Evolutionary conservation across 2,888 invertebrate genomes (phyloP).

Genomic region (Chrysolina oricalcia): DNA sequence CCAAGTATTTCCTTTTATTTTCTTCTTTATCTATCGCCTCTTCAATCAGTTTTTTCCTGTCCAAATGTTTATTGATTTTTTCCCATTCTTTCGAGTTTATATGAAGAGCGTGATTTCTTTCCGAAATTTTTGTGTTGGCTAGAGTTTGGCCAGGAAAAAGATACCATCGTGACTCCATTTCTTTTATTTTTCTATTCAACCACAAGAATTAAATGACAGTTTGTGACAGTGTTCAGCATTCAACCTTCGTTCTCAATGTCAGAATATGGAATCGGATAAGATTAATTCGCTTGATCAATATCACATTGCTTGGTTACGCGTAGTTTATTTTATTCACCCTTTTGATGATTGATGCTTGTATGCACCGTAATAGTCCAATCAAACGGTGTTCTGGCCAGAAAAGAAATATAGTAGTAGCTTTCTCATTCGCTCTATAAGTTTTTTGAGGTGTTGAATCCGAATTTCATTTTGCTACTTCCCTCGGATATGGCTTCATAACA

Average conservation of each 20-base stretch:
- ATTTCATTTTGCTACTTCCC: too few species aligned
- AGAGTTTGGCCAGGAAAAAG: conserved; percentile 65
- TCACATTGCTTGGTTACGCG: not conserved
- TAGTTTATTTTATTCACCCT: not conserved
- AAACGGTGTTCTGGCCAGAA: too few species aligned
- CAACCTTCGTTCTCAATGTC: not conserved
- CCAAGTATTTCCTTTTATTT: conserved; percentile 67
- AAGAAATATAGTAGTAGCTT: too few species aligned
- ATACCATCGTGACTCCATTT: conserved; percentile 67
- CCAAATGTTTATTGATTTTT: conserved; percentile 66
- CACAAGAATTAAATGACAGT: not conserved
- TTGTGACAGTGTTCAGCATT: not conserved
- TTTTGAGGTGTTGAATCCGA: too few species aligned
- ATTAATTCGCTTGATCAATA: not conserved
- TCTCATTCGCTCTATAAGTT: too few species aligned
- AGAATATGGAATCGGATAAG: not conserved
- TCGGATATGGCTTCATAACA: too few species aligned
- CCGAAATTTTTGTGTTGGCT: conserved; percentile 65
- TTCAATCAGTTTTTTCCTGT: conserved; percentile 60
- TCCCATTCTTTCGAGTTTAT: conserved; percentile 63
- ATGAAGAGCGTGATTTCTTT: conserved; percentile 66
- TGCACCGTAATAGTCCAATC: too few species aligned
- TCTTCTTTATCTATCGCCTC: conserved; percentile 67
- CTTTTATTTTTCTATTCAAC: not conserved
- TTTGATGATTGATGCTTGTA: too few species aligned